Evolutionary conservation across 2,797 vertebrate species (phyloP).

Genomic region (Sebastes cheni): DNA sequence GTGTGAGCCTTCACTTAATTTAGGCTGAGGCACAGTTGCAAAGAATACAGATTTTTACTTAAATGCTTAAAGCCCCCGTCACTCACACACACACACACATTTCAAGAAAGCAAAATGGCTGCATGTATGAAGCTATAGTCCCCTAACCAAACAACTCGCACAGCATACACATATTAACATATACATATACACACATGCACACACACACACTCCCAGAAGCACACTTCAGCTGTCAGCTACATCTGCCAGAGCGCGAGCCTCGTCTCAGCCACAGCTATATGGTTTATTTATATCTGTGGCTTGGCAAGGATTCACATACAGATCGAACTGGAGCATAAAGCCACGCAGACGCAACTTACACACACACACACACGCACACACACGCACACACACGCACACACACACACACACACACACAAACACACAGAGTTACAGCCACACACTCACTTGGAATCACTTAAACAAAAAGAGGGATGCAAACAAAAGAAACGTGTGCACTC

Average conservation of each 20-base stretch:
- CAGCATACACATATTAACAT: not conserved
- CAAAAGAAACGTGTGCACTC: not conserved
- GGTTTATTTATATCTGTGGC: slow-evolving; percentile 60
- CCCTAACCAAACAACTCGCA: not conserved
- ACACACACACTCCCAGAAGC: slow-evolving; percentile 6
- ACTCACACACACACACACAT: not conserved
- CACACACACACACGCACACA: not conserved
- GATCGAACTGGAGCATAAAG: slow-evolving; percentile 9
- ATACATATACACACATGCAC: slow-evolving; percentile 13
- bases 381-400: not conserved
- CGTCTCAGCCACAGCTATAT: slow-evolving; percentile 12
- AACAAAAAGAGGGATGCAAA: not conserved
- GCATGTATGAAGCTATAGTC: not conserved
- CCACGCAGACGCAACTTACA: not conserved
- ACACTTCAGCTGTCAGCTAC: slow-evolving; percentile 41
- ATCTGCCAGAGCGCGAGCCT: slow-evolving; percentile 24
- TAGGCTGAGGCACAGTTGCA: not conserved
- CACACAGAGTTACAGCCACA: not conserved
- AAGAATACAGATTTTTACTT: slow-evolving; percentile 13
- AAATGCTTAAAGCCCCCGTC: not conserved
- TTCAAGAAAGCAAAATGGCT: slow-evolving; percentile 5
- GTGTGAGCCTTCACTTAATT: not conserved
- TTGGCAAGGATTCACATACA: slow-evolving; percentile 33
- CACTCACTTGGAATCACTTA: not conserved
- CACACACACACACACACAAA: not conserved